These are phyloP conservation scores for Myotis vivesi DNA, from an alignment of 2,797 vertebrate species.

Conservation along the genomic window DNA sequence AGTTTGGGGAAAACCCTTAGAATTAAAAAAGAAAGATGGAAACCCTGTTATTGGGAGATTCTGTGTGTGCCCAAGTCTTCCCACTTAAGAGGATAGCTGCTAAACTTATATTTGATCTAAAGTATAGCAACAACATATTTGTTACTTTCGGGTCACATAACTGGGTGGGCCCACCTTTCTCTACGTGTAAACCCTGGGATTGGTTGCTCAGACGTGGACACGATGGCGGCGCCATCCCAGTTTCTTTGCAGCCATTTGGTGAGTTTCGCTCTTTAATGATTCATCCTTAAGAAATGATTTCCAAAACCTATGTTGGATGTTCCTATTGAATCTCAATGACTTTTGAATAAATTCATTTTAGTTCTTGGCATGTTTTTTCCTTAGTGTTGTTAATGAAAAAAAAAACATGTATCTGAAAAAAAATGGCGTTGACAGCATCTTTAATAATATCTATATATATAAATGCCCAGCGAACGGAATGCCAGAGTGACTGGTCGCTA, in stretches of 20 bases:
- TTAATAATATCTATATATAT: not conserved
- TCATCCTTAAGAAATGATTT: constrained; percentile 40
- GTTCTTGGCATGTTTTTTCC: not conserved
- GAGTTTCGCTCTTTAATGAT: constrained; percentile 6
- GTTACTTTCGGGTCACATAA: not conserved
- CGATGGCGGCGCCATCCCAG: not conserved
- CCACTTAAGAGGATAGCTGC: not conserved
- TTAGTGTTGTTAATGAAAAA: not conserved
- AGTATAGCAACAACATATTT: not conserved
- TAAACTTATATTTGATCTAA: constrained; percentile 6
- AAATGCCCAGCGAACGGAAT: too few species aligned
- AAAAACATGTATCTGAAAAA: constrained; percentile 16
- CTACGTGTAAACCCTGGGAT: not conserved
- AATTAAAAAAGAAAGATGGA: not conserved
- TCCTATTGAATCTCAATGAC: constrained; percentile 21
- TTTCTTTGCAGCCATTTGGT: not conserved
- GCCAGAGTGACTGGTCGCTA: too few species aligned
- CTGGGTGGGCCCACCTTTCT: not conserved
- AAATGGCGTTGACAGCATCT: constrained; percentile 6
- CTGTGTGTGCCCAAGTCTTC: not conserved
- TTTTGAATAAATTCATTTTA: constrained; percentile 45
- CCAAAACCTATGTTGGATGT: not conserved
- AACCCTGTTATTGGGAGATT: not conserved
- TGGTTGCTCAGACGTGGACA: not conserved
- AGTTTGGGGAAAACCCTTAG: constrained; percentile 1